Conservation (phyloP, 1,140 invertebrate genomes). For the Anastrepha obliqua region DNA sequence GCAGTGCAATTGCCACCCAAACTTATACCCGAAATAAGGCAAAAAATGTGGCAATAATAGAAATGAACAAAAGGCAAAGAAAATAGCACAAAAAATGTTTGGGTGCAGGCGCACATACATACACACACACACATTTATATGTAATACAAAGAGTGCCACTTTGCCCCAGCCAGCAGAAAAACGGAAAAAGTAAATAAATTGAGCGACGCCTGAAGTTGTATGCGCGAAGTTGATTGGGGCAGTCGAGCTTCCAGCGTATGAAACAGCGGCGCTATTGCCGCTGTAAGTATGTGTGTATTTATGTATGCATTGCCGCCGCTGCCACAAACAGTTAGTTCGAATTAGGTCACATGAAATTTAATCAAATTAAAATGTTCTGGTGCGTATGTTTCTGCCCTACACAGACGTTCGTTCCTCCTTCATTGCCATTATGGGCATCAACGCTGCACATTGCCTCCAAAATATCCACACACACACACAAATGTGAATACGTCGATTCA, state of each 20-base stretch:
- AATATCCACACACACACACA: not conserved
- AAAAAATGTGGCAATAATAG: not conserved
- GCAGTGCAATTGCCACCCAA: conserved; percentile 20
- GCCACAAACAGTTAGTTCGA: conserved; percentile 29
- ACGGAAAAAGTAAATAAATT: not conserved
- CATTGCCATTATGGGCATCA: not conserved
- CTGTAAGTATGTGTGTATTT: no score
- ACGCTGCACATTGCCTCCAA: not conserved
- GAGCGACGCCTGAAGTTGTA: not conserved
- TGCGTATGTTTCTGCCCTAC: conserved; percentile 30
- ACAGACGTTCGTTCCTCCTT: conserved; percentile 24
- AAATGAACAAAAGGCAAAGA: not conserved
- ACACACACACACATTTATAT: not conserved
- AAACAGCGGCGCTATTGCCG: not conserved
- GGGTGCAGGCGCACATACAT: not conserved
- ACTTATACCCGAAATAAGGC: not conserved
- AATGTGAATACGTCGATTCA: no score
- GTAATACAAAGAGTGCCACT: not conserved
- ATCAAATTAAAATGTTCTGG: conserved; percentile 46
- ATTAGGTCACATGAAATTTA: conserved; percentile 51
- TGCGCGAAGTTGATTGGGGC: conserved; percentile 10
- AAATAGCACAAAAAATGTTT: not conserved
- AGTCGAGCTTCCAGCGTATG: not conserved
- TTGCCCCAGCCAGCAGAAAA: no score
- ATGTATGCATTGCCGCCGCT: not conserved